Base-by-base conservation (phyloP, 1,140 invertebrate species). In the Drosophila micromelanica region DNA sequence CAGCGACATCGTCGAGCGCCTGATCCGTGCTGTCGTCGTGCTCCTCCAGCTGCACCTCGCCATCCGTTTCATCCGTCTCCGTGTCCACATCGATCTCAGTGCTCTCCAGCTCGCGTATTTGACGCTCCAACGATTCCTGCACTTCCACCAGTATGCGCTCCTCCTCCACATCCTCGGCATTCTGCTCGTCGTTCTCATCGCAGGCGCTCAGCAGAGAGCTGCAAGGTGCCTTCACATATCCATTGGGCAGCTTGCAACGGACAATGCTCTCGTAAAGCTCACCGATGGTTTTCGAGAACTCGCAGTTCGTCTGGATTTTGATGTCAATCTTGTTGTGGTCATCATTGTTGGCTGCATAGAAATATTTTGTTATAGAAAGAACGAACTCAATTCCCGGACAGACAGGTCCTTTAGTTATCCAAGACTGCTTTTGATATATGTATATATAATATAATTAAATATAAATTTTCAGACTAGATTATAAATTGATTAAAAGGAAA, bases 81-180 rank as follows among this genome's bases (percentile, higher is more conserved):
- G 96, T 96, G 76, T 96, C 96, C 23, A 96, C 93, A 92, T 96
- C 96, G 63, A 96, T 96, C 86, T 97, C 96, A 0, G 96, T 95
- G 23, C 95, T 96, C 90, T 97, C 93, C 49, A 96, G 93, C 89
- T 97, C 96, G 54, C 94, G 93, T 68, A 97, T 97, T 91, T 97
- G 96, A 52, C 95, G 94, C 73, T 96, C 96, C n/a, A 97, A 81
- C 1, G 94, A 93, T 70, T 96, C 96, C 91, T 97, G 96, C 80
- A 97, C 96, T 54, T 96, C 95, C 70, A 95, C 94, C 62, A 98
- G 82, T 79, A 97, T 93, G 23, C 93, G 93, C 42, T 94, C 93
- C 56, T 92, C 91, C 7, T 89, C 90, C 1, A 67, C 80, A 32
- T 91, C 81, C 11, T 84, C 85, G 3, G 60, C 61, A 15, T 73